Evolutionary conservation across 2,113 vertebrate genomes (phyloP).

Genomic region (Ceyx melanurus): DNA sequence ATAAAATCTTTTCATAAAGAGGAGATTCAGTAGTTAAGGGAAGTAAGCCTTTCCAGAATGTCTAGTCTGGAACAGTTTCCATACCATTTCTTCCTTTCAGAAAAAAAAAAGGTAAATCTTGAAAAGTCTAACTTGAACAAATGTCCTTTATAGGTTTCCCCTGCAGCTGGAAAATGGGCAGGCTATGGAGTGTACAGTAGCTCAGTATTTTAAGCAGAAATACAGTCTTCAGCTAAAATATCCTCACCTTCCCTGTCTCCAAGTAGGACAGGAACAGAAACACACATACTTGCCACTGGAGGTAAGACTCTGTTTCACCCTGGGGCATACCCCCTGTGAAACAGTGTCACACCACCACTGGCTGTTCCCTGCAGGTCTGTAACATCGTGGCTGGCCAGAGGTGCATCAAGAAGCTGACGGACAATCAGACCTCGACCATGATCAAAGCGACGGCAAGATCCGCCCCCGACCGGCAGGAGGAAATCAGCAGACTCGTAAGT

Average conservation of each 20-base stretch:
- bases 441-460: constrained; percentile 98
- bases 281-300: constrained; percentile 97
- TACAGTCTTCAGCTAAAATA: constrained; percentile 98
- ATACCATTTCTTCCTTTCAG: neutral
- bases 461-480: constrained; percentile 95
- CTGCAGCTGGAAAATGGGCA: constrained; percentile 98
- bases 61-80: neutral
- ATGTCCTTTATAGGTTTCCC: constrained; percentile 85
- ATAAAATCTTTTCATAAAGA: neutral
- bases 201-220: constrained; percentile 99
- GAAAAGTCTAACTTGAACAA: constrained; percentile 18
- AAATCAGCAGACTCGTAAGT: constrained; percentile 96
- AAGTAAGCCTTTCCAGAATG: neutral
- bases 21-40: neutral
- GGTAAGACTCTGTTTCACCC: constrained; percentile 68
- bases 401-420: constrained; percentile 98
- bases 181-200: constrained; percentile 99
- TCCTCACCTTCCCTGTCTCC: constrained; percentile 95
- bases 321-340: too few relatives aligned
- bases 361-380: constrained; percentile 83
- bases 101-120: neutral
- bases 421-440: constrained; percentile 99
- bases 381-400: constrained; percentile 98
- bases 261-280: constrained; percentile 98
- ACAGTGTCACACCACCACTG: neutral